Percentiles rank a stretch among this genome's conserved stretches.
Conservation (phyloP, 1,140 invertebrate species). For the Ceratosolen fusciceps region DNA sequence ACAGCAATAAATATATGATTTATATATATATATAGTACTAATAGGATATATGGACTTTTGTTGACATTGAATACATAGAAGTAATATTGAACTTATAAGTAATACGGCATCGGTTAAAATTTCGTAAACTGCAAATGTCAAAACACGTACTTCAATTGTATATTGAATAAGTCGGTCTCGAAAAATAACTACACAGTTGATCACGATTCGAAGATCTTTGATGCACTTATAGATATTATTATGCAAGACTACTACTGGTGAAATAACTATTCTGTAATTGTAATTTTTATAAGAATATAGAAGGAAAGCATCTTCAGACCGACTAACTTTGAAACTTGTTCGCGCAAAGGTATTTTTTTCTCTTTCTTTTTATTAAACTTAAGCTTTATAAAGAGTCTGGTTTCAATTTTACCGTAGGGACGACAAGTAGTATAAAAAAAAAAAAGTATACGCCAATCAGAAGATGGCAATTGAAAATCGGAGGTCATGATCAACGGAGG, state of each 20-base stretch:
- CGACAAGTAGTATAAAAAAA: neutral
- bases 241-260: neutral
- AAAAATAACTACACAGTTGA: neutral
- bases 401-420: neutral
- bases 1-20: no score
- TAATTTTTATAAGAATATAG: neutral
- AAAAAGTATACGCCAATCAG: neutral
- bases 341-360: no score
- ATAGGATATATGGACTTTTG: no score
- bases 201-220: neutral
- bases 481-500: neutral
- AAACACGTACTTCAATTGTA: neutral
- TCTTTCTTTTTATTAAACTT: neutral
- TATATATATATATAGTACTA: no score
- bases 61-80: no score
- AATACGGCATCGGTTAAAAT: no score
- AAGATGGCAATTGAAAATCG: neutral
- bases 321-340: no score
- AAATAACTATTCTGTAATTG: neutral
- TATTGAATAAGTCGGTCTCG: neutral
- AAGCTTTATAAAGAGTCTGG: neutral
- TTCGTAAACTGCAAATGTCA: neutral
- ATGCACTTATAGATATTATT: neutral
- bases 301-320: neutral
- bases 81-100: no score